Evolutionary conservation across 2,888 invertebrate genomes (phyloP), one percentile per base, ranked within the genome.

Genomic region (Bursaphelenchus okinawaensis): DNA sequence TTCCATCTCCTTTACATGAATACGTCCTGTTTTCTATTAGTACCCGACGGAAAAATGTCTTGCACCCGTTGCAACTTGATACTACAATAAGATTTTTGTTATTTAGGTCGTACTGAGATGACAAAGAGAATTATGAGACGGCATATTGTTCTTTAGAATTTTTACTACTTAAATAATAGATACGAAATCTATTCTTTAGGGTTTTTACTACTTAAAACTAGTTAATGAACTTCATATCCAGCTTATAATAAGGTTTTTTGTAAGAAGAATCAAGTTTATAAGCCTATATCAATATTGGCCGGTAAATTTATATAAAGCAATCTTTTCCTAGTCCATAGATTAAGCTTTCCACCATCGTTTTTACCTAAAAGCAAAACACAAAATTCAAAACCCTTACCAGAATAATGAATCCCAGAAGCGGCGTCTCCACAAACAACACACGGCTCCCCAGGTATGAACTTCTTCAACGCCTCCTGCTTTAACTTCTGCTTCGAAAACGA

Each of bases 1-100:
- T 70, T 0, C 79, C 79, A 56, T 77, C 69, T 55, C 69, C 68
- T 69, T 79, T 77, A 68, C 81, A 81, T 8, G 80, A 81, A 66
- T 79, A 81, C 54, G 78, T 79, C 12, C 79, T 75, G 62, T 81
- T 81, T 77, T 79, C 78, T 60, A 79, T 70, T 62, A 79, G 73
- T 8, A 78, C 78, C 58, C 79, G 61, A 55, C 79, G 67, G 66
- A 79, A 79, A 68, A 79, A 79, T 12, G 78, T 79, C 67, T 79
- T 79, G 65, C 79, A 79, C 26, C 78, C 77, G 62, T 74, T 73
- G 51, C 73, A 77, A 52, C 40, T 68, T 19, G 27, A 22, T 31
- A 27, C 29, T 52, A 55, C 6, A 7, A 60, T 16, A 19, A 66
- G 19, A 24, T 61, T 62, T 20, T 19, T 20, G 52, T 1, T n/a